Evolutionary conservation across 2,888 invertebrate species (phyloP).

Genomic region (Netelia melanura): DNA sequence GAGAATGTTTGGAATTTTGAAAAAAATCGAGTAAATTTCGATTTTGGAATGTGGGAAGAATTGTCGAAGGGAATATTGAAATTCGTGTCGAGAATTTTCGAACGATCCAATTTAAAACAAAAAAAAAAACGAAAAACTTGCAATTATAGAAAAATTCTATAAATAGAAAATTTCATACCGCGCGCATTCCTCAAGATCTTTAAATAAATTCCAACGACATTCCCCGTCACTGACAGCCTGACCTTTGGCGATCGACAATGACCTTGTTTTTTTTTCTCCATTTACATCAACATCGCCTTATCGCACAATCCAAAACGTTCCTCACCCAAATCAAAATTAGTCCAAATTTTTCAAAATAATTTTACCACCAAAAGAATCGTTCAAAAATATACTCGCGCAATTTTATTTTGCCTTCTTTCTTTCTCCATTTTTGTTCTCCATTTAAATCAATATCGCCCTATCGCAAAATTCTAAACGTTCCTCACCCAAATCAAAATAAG

Average conservation of each 20-base stretch:
- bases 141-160: background rate
- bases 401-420: background rate
- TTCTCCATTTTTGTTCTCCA: background rate
- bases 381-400: background rate
- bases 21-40: background rate
- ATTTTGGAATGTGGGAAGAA: background rate
- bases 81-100: too few species aligned
- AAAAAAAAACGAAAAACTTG: too few species aligned
- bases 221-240: background rate
- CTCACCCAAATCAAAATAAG: too few species aligned
- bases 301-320: background rate
- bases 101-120: too few species aligned
- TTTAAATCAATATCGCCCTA: background rate
- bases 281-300: background rate
- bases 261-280: conserved; percentile 20
- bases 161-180: conserved; percentile 1
- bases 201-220: conserved; percentile 24
- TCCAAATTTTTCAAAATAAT: too few species aligned
- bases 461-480: background rate
- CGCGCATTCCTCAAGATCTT: conserved; percentile 33
- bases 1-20: background rate
- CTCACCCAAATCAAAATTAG: too few species aligned
- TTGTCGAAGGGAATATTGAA: too few species aligned
- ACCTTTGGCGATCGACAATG: conserved; percentile 27
- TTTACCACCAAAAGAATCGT: background rate